Percentiles rank a stretch among this genome's conserved stretches.
These are phyloP conservation scores for Potamarius usumacintae DNA, from an alignment of 2,113 vertebrate genomes.

Conservation along the genomic window DNA sequence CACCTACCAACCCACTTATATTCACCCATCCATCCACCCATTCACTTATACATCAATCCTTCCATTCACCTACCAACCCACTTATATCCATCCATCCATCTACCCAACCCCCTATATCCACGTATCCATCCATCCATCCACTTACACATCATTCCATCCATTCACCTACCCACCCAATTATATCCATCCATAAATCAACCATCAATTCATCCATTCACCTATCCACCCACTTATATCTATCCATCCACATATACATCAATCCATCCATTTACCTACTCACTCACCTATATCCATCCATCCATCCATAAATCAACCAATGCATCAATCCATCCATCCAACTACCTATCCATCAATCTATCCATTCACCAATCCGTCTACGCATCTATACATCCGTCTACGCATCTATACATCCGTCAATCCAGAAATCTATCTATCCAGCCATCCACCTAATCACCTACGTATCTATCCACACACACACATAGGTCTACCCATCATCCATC, in stretches of 20 bases:
- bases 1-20: too few relatives aligned
- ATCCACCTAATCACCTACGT: background rate
- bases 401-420: background rate
- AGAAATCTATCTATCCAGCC: background rate
- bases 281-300: background rate
- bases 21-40: background rate
- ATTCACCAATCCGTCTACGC: background rate
- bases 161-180: background rate
- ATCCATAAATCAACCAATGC: background rate
- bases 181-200: background rate
- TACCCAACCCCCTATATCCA: too few relatives aligned
- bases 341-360: background rate
- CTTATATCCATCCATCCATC: background rate
- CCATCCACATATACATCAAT: background rate
- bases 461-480: background rate
- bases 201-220: background rate
- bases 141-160: too few relatives aligned
- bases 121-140: too few relatives aligned
- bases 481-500: background rate
- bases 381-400: background rate
- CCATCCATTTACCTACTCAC: background rate
- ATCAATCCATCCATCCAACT: background rate
- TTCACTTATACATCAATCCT: background rate
- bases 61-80: background rate
- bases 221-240: background rate